phyloP scores from a whole-genome alignment of 1,140 invertebrate genomes.

The Drosophila tristis region DNA sequence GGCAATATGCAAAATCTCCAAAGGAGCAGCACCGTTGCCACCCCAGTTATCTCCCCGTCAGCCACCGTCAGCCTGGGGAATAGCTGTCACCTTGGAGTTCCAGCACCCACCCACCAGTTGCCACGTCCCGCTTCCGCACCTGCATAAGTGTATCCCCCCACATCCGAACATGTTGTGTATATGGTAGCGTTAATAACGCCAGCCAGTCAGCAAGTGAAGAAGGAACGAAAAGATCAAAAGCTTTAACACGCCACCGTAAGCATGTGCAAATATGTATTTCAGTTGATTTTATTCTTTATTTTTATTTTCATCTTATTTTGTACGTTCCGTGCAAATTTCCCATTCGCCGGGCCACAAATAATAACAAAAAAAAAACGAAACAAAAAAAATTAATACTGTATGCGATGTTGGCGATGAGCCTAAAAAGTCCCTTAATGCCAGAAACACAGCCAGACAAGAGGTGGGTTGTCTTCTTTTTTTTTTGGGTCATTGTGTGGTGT shows the following conservation, averaged over 20 bases:
- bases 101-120: slow-evolving; percentile 4
- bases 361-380: slow-evolving; percentile 50
- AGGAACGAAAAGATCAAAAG: slow-evolving; percentile 74
- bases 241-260: slow-evolving; percentile 63
- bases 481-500: neutral
- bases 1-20: slow-evolving; percentile 57
- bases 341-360: slow-evolving; percentile 40
- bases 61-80: slow-evolving; percentile 34
- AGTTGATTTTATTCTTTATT: slow-evolving; percentile 71
- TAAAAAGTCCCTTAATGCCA: slow-evolving; percentile 68
- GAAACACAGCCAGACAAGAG: slow-evolving; percentile 31
- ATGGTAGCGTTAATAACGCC: slow-evolving; percentile 69
- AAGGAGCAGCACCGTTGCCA: slow-evolving; percentile 38
- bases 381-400: slow-evolving; percentile 57
- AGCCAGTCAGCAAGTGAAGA: slow-evolving; percentile 58
- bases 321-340: slow-evolving; percentile 16
- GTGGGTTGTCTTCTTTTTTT: slow-evolving; percentile 5
- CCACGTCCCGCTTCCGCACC: no score
- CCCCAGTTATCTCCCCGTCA: slow-evolving; percentile 9
- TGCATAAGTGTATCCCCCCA: neutral
- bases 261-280: slow-evolving; percentile 75
- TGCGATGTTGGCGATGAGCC: slow-evolving; percentile 44
- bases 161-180: slow-evolving; percentile 8
- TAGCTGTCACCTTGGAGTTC: slow-evolving; percentile 70
- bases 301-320: slow-evolving; percentile 43